Conservation (phyloP, 2,797 vertebrate species). For the Neomorphus geoffroyi region DNA sequence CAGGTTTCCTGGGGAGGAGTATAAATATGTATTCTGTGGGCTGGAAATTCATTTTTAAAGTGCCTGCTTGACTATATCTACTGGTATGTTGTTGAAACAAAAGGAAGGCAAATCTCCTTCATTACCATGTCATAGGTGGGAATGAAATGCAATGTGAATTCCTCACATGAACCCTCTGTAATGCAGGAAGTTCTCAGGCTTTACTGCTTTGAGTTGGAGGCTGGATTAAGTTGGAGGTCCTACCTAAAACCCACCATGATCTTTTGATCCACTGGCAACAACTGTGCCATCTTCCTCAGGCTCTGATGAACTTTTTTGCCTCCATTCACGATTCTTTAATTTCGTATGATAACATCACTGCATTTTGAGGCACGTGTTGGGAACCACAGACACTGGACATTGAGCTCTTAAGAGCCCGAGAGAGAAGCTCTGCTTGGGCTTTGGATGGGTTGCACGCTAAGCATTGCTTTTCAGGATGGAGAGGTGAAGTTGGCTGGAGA, state of each 20-base stretch:
- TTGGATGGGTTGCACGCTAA: not conserved
- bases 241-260: not conserved
- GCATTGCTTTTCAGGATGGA: not conserved
- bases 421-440: not conserved
- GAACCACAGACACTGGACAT: not conserved
- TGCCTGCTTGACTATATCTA: not conserved
- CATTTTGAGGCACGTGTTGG: not conserved
- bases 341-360: not conserved
- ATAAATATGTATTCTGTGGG: not conserved
- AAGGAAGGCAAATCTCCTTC: not conserved
- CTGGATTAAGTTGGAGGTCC: not conserved
- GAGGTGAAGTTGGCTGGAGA: not conserved
- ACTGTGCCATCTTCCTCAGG: not conserved
- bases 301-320: not conserved
- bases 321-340: not conserved
- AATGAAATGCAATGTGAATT: not conserved
- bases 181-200: not conserved
- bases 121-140: not conserved
- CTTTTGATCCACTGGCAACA: not conserved
- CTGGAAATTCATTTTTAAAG: not conserved
- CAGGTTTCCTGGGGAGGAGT: not conserved
- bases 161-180: not conserved
- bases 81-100: not conserved
- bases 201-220: not conserved
- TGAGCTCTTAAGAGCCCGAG: not conserved